phyloP scores from a whole-genome alignment of 2,888 invertebrate species.

The Synanthedon formicaeformis region DNA sequence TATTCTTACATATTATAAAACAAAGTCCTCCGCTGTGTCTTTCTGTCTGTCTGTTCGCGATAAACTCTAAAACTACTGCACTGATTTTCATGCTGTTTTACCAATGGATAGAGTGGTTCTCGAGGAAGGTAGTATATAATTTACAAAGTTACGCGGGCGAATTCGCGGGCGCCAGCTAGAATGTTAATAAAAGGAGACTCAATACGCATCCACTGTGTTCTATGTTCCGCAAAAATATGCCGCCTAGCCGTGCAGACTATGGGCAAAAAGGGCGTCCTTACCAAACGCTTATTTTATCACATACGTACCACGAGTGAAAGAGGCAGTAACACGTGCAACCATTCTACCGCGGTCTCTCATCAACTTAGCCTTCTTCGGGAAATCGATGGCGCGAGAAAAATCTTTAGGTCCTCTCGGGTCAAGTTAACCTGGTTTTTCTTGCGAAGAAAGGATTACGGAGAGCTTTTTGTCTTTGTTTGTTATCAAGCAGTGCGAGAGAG shows the following conservation, averaged over 20 bases:
- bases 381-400: conserved; percentile 11
- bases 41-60: too few species aligned
- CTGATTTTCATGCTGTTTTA: too few species aligned
- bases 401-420: conserved; percentile 13
- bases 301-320: conserved; percentile 50
- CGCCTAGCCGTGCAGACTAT: conserved; percentile 65
- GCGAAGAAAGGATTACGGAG: conserved; percentile 22
- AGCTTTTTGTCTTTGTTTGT: conserved; percentile 50
- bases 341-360: conserved; percentile 3
- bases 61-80: too few species aligned
- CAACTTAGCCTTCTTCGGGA: neutral
- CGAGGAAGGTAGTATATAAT: too few species aligned
- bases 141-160: too few species aligned
- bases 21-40: too few species aligned
- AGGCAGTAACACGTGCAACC: conserved; percentile 20
- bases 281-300: conserved; percentile 54
- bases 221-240: conserved; percentile 53
- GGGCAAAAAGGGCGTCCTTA: conserved; percentile 66
- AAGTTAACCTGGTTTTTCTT: conserved; percentile 16
- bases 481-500: conserved; percentile 16
- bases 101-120: too few species aligned
- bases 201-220: conserved; percentile 20
- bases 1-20: too few species aligned
- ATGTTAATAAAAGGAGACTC: neutral
- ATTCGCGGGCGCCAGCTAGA: too few species aligned